Conservation (phyloP, 2,113 vertebrate species). For the Bolborhynchus lineola region DNA sequence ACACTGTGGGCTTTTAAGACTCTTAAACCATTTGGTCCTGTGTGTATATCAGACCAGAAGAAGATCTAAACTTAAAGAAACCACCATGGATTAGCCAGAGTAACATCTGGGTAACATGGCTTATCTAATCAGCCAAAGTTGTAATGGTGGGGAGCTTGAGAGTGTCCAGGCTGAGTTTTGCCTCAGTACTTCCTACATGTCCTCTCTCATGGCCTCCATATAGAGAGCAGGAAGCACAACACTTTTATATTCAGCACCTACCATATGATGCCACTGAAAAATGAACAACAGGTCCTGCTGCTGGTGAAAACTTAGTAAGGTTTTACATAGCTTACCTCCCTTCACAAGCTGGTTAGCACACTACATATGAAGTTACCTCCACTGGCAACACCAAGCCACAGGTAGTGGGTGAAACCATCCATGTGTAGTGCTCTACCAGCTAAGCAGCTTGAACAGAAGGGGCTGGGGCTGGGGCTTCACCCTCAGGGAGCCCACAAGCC, state of each 20-base stretch:
- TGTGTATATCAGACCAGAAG: fast-evolving
- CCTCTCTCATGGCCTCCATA: fast-evolving
- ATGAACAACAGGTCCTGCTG: neutral
- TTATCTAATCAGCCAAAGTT: neutral
- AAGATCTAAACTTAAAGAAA: neutral
- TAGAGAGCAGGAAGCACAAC: neutral
- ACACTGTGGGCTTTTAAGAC: neutral
- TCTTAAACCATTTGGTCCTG: neutral
- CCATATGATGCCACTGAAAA: fast-evolving
- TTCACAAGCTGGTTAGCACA: neutral
- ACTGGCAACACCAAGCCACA: neutral
- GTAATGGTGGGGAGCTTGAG: neutral
- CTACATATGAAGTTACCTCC: neutral
- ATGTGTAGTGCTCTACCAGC: fast-evolving
- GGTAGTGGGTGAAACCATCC: neutral
- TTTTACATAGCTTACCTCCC: neutral
- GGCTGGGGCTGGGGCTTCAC: neutral
- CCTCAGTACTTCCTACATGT: neutral
- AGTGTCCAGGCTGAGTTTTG: neutral
- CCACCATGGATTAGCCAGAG: neutral
- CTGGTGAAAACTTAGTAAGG: neutral
- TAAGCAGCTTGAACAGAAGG: neutral
- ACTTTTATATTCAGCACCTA: neutral
- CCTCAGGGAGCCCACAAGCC: fast-evolving
- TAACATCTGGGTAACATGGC: neutral